Evolutionary conservation across 2,797 vertebrate genomes (phyloP), one percentile per base, ranked within the genome.

Genomic region (Sarcoramphus papa): DNA sequence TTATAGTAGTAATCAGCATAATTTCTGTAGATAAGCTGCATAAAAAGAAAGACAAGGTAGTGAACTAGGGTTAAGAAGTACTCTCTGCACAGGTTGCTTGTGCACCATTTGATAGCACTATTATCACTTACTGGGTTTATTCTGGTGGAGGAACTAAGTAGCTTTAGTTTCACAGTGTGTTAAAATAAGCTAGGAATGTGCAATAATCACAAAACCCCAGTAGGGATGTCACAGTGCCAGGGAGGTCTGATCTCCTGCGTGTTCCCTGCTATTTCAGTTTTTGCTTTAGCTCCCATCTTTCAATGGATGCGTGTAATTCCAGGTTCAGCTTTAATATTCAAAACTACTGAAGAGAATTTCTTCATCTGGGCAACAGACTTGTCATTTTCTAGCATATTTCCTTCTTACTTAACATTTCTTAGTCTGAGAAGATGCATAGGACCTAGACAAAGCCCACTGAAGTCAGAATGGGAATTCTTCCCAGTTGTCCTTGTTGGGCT

Each of bases 171-270:
- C 24, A 30, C 15, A 8, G 7, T n/a, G 8, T 65, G 50, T 45
- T 77, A 40, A 85, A 76, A 57, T 40, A 40, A 56, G 7, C 10
- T 85, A n/a, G n/a, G 45, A 70, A 28, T 13, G 7, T 62, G 17
- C 50, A 82, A 5, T 28, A 45, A 22, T 31, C 10, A 57, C 40
- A 69, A 74, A 74, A 50, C 14, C 12, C 15, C 12, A 14, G 31
- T 0, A 53, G 13, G 48, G 12, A 56, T 62, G 20, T 65, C 68
- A 53, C 9, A 28, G 14, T 23, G 18, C 6, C 13, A 30, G 16
- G 37, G 3, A 27, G 56, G 2, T 33, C 9, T 70, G 3, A 51
- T 23, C 30, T 76, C 9, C 31, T 77, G 12, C 0, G 0, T 53
- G 12, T 30, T 50, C 13, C 21, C 14, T 15, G 8, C 15, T 59